Conservation (phyloP, 2,797 vertebrate species). For the Perdix hodgsoniae region DNA sequence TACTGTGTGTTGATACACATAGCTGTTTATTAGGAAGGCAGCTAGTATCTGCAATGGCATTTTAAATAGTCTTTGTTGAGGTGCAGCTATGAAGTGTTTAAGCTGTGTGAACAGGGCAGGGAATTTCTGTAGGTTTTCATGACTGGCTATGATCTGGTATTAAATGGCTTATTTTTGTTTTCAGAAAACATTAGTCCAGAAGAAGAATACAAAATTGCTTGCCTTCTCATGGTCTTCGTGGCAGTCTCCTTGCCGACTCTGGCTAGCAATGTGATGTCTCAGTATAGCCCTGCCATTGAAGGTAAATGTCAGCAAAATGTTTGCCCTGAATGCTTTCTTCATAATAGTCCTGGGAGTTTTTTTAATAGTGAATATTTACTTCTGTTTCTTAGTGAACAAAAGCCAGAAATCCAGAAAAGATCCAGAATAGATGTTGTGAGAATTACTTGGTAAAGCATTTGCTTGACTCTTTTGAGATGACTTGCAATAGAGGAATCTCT, state of each 20-base stretch:
- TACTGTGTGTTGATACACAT: background rate
- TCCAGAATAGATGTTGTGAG: background rate
- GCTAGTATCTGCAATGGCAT: background rate
- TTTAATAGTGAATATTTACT: background rate
- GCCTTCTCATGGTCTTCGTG: constrained; percentile 98
- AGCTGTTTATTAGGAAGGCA: background rate
- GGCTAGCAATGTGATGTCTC: constrained; percentile 98
- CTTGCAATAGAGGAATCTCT: background rate
- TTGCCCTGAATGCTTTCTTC: background rate
- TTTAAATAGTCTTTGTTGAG: background rate
- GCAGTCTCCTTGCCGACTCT: constrained; percentile 96
- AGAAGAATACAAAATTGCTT: constrained; percentile 99
- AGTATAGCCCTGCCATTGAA: constrained; percentile 98
- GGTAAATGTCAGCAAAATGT: constrained; percentile 78
- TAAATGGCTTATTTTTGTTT: constrained; percentile 24
- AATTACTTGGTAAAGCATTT: background rate
- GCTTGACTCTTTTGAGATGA: background rate
- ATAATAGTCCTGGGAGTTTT: background rate
- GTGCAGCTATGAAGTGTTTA: background rate
- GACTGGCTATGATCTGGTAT: background rate
- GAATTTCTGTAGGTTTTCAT: background rate
- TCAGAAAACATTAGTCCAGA: constrained; percentile 98
- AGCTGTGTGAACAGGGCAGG: background rate
- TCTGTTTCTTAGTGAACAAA: background rate
- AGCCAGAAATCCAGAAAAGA: background rate